A percentile compares a stretch with the other conserved stretches of the same genome.
These are phyloP conservation scores for Drosophila parvula DNA, from an alignment of 1,140 invertebrate species.

Conservation along the genomic window DNA sequence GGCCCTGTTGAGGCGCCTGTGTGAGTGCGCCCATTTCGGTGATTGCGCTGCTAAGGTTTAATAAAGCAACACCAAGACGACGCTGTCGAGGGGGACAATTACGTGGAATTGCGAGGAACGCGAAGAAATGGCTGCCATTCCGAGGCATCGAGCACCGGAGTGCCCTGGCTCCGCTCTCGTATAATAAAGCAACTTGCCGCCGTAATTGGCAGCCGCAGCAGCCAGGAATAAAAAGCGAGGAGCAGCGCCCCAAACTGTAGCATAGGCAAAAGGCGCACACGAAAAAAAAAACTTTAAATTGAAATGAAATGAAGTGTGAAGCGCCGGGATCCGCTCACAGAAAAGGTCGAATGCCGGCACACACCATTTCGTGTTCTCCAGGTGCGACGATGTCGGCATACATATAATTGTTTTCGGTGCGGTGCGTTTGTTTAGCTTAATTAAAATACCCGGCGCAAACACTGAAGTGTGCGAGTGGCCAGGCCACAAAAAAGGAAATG, in stretches of 20 bases:
- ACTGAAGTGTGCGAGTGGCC: conserved; percentile 31
- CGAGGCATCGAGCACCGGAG: conserved; percentile 16
- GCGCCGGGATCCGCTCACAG: conserved; percentile 34
- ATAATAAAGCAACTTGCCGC: conserved; percentile 77
- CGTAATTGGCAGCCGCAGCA: conserved; percentile 69
- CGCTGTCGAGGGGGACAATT: conserved; percentile 46
- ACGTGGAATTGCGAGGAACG: conserved; percentile 29
- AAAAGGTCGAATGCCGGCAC: conserved; percentile 11
- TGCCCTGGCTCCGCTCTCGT: not conserved
- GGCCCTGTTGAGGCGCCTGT: conserved; percentile 3
- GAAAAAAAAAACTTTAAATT: conserved; percentile 56
- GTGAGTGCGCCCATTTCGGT: conserved; percentile 71
- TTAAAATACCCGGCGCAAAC: conserved; percentile 68
- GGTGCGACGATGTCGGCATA: conserved; percentile 8
- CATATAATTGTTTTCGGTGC: conserved; percentile 48
- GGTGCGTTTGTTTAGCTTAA: conserved; percentile 70
- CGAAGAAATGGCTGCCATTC: conserved; percentile 64
- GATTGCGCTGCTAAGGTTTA: conserved; percentile 75
- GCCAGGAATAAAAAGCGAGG: conserved; percentile 32
- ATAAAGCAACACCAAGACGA: conserved; percentile 75
- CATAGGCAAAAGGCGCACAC: conserved; percentile 50
- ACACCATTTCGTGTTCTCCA: not conserved
- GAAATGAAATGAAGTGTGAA: conserved; percentile 76
- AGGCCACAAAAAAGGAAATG: conserved; percentile 45
- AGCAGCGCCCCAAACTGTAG: conserved; percentile 23